Percentiles rank a stretch among this genome's conserved stretches.
These are phyloP conservation scores for Tokudaia muenninki DNA, from an alignment of 2,797 vertebrate genomes.

Conservation along the genomic window DNA sequence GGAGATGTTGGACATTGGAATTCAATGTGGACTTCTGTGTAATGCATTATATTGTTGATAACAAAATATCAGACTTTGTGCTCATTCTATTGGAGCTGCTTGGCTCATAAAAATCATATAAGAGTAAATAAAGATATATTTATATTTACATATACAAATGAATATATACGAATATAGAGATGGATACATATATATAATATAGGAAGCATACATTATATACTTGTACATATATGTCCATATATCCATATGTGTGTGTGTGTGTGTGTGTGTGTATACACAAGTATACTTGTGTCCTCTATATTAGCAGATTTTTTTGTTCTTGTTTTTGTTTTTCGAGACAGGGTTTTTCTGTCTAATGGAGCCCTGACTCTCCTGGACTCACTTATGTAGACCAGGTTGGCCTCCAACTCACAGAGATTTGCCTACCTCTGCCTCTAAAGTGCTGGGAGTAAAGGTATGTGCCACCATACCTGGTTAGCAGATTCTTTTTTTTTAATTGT, in stretches of 20 bases:
- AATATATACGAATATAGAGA: background rate
- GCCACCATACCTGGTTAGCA: background rate
- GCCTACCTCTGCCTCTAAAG: background rate
- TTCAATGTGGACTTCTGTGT: background rate
- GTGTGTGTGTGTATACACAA: accelerated
- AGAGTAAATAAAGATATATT: background rate
- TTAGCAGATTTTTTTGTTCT: background rate
- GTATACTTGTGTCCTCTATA: background rate
- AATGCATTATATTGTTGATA: background rate
- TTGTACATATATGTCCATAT: background rate
- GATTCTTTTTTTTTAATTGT: background rate
- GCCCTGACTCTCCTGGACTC: background rate
- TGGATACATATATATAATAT: background rate
- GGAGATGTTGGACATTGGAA: background rate
- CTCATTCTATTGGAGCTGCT: background rate
- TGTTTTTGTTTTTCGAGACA: background rate
- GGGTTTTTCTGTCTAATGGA: background rate
- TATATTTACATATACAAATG: background rate
- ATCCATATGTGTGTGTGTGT: background rate
- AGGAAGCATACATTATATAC: too few relatives aligned
- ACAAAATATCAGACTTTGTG: background rate
- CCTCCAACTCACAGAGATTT: background rate
- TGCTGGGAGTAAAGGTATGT: background rate
- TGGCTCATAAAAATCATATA: background rate
- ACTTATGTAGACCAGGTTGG: background rate